A percentile compares a stretch with the other conserved stretches of the same genome.
phyloP scores from a whole-genome alignment of 2,888 invertebrate genomes.

The Entomobrya multifasciata region DNA sequence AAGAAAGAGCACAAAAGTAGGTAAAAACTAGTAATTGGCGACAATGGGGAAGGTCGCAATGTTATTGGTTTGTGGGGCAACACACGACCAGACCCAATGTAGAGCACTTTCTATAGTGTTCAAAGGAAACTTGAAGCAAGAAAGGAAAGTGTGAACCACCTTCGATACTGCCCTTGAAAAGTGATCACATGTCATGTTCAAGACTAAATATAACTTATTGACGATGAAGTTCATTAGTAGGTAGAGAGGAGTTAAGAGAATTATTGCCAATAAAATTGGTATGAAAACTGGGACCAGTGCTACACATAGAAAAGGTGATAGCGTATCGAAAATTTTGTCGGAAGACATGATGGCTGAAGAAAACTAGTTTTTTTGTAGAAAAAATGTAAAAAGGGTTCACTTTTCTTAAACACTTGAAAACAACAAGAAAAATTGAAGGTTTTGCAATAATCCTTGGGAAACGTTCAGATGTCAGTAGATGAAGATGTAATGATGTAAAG shows the following conservation, averaged over 20 bases:
- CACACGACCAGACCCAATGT: slow-evolving; percentile 19
- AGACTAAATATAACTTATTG: slow-evolving; percentile 3
- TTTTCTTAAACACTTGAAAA: no score
- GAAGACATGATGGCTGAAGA: no score
- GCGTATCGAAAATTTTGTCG: no score
- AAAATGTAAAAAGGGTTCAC: no score
- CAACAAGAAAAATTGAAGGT: no score
- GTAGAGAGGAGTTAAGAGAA: not conserved
- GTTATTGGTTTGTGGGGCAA: slow-evolving; percentile 15
- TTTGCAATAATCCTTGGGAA: no score
- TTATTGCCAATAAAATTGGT: slow-evolving; percentile 7
- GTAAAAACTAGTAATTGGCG: slow-evolving; percentile 18
- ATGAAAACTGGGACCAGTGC: not conserved
- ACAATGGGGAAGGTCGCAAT: slow-evolving; percentile 34
- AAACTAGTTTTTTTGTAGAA: no score
- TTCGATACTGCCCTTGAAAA: slow-evolving; percentile 57
- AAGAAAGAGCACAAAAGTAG: slow-evolving; percentile 15
- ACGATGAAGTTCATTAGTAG: slow-evolving; percentile 38
- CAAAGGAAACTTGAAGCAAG: not conserved
- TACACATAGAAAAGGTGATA: no score
- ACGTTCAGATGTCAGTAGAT: not conserved
- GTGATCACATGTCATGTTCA: not conserved
- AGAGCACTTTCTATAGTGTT: slow-evolving; percentile 54
- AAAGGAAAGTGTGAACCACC: slow-evolving; percentile 65
- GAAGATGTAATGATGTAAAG: not conserved